Base-by-base conservation (phyloP, 2,888 invertebrate genomes). In the Biston betularia region DNA sequence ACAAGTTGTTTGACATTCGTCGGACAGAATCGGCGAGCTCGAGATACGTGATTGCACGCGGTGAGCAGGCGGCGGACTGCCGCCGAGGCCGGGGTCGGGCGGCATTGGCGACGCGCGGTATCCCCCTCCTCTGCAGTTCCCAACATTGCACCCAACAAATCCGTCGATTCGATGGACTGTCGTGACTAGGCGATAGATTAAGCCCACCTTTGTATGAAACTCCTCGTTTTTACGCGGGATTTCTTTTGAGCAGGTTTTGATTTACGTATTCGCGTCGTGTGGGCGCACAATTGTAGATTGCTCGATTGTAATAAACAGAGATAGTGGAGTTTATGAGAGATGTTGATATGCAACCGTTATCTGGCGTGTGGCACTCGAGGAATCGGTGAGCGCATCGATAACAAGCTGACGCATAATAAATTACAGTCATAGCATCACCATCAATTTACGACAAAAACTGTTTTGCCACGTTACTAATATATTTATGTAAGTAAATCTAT, bases 91-190 rank as follows among this genome's bases (percentile, higher is more conserved):
- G 79, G 73, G 71, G 72, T 83, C 58, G 65, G 61, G 70, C 69
- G 75, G 73, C 78, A 14, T n/a, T 74, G 75, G 75, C 73, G 78
- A 75, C 40, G 78, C 76, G 72, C 81, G 84, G 86, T 85, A 84
- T 86, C 83, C 73, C 79, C 75, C 77, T 75, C 78, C 79, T 70
- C 74, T 75, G 71, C 82, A 73, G 76, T 73, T 68, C 76, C 77
- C 79, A 79, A 80, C 82, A 79, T 83, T 85, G 83, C 84, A 88
- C 82, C 86, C 85, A 81, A 86, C 86, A 83, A 86, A 86, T 88
- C 87, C 83, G 78, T 80, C 84, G 83, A 62, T 48, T 84, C 82
- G 79, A 81, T 82, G 78, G 80, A 84, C 79, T 83, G 83, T 86
- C 87, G 85, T 85, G 85, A 86, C 85, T 84, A 74, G 79, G 72